Evolutionary conservation across 37 sponge, comb jelly and placozoan genomes (phyloP).

Genomic region (Halisarca cf. caerulea): DNA sequence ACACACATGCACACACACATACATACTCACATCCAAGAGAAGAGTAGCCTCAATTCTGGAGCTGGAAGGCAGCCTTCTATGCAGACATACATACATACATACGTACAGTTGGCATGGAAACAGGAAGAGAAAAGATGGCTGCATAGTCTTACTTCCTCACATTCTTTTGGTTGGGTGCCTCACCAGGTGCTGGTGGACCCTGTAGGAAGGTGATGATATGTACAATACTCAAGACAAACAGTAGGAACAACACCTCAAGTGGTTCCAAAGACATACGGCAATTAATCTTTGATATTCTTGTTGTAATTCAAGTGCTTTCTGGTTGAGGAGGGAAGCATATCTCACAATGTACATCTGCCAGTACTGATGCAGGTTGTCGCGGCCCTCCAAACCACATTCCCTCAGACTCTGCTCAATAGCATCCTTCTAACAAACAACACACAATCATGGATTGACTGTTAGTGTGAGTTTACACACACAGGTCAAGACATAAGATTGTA

Average conservation of each 20-base stretch:
- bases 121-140: too few relatives aligned
- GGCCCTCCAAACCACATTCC: constrained; percentile 43
- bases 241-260: not conserved
- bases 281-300: not conserved
- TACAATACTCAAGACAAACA: not conserved
- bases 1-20: not conserved
- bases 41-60: not conserved
- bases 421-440: constrained; percentile 25
- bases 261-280: not conserved
- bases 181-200: not conserved
- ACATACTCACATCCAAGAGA: not conserved
- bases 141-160: too few relatives aligned
- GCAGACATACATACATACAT: too few relatives aligned
- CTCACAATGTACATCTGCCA: constrained; percentile 33
- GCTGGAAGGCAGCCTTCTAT: not conserved
- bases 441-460: too few relatives aligned
- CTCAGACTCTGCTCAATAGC: constrained; percentile 57
- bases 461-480: too few relatives aligned
- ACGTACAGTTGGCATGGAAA: too few relatives aligned
- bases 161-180: not conserved
- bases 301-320: not conserved
- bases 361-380: constrained; percentile 40
- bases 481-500: too few relatives aligned
- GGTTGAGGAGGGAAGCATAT: constrained; percentile 1
- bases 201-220: not conserved